A percentile compares a stretch with the other conserved stretches of the same genome.
Evolutionary conservation across 2,888 invertebrate genomes (phyloP).

Genomic region (Catocala fraxini): DNA sequence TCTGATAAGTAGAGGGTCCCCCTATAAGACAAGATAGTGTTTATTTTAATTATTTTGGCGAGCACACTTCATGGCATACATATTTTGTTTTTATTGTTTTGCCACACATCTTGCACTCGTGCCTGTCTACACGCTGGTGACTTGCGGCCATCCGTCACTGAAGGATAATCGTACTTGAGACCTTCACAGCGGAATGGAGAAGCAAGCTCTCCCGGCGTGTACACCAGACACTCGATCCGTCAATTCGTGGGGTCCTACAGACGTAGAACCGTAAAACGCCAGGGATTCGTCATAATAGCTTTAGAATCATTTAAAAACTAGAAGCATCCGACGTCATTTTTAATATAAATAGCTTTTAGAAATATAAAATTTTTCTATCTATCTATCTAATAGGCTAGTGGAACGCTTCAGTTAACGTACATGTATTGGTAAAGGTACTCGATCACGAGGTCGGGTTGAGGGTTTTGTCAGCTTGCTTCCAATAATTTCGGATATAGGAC

Average conservation of each 20-base stretch:
- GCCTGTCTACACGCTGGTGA: conserved; percentile 33
- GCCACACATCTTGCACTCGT: conserved; percentile 74
- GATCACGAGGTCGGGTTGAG: conserved; percentile 30
- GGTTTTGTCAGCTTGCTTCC: conserved; percentile 56
- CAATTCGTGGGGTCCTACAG: conserved; percentile 54
- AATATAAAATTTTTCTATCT: conserved; percentile 36
- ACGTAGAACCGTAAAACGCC: conserved; percentile 51
- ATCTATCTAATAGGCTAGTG: conserved; percentile 54
- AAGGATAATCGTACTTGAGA: conserved; percentile 5
- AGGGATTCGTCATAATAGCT: conserved; percentile 64
- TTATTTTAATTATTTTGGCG: conserved; percentile 58
- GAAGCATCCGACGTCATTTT: conserved; percentile 49
- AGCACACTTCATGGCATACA: conserved; percentile 60
- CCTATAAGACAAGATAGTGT: conserved; percentile 31
- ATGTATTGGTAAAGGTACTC: conserved; percentile 34
- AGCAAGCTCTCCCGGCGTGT: conserved; percentile 29
- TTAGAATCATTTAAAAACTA: conserved; percentile 56
- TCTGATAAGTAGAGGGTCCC: conserved; percentile 14
- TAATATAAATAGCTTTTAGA: conserved; percentile 69
- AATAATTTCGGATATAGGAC: conserved; percentile 61
- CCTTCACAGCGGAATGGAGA: conserved; percentile 17
- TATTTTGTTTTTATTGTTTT: conserved; percentile 62
- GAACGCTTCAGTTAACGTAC: conserved; percentile 46
- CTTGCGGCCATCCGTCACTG: conserved; percentile 14
- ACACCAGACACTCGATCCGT: conserved; percentile 23